These are phyloP conservation scores for Trachurus trachurus DNA, from an alignment of 2,797 vertebrate species.

Conservation along the genomic window DNA sequence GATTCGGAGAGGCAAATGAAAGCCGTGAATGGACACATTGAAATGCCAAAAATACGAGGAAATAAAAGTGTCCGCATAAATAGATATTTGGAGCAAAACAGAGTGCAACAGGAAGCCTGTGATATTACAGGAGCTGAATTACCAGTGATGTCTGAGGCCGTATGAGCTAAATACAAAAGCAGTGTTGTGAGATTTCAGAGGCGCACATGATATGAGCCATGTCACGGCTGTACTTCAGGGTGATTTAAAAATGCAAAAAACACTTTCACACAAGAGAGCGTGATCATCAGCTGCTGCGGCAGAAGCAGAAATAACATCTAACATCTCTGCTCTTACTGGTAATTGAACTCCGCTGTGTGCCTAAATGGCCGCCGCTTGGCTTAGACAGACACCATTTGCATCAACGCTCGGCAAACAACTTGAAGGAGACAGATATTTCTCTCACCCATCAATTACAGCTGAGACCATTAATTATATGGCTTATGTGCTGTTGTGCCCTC, in stretches of 20 bases:
- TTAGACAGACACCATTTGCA: constrained; percentile 56
- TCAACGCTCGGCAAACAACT: constrained; percentile 46
- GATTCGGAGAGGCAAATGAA: constrained; percentile 48
- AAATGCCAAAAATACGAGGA: constrained; percentile 53
- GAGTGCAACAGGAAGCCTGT: constrained; percentile 56
- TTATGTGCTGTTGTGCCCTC: constrained; percentile 9
- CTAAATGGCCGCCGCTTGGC: constrained; percentile 59
- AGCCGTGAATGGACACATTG: constrained; percentile 47
- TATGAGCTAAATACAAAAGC: constrained; percentile 53
- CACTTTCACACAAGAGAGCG: constrained; percentile 46
- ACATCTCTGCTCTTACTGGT: constrained; percentile 57
- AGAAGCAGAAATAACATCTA: constrained; percentile 60
- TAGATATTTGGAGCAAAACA: constrained; percentile 59
- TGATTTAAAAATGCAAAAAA: constrained; percentile 70
- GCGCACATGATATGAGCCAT: constrained; percentile 57
- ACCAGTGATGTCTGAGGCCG: constrained; percentile 46
- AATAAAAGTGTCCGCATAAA: constrained; percentile 66
- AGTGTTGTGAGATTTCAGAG: constrained; percentile 32
- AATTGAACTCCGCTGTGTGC: constrained; percentile 72
- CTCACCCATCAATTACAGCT: constrained; percentile 32
- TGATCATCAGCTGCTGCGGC: constrained; percentile 65
- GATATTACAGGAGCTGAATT: constrained; percentile 65
- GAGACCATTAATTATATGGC: constrained; percentile 21
- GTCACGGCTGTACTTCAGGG: constrained; percentile 52
- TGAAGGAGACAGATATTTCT: constrained; percentile 30